phyloP scores from a whole-genome alignment of 2,888 invertebrate species.

The Cyclophora punctaria region DNA sequence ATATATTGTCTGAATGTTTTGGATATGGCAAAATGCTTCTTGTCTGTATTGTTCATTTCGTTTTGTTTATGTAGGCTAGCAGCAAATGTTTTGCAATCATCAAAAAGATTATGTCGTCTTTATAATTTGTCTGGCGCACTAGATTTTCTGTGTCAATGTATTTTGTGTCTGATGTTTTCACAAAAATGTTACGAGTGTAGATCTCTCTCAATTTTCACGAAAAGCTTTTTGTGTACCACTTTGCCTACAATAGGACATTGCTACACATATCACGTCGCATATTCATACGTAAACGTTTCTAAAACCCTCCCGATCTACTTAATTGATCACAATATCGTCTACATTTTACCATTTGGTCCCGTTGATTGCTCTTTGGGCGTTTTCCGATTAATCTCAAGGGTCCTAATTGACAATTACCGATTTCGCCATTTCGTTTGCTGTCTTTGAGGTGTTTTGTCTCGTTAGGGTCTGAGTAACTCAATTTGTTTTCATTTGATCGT shows the following conservation, averaged over 20 bases:
- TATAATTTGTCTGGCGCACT: too few relatives aligned
- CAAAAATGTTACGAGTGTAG: too few relatives aligned
- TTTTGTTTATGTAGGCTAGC: too few relatives aligned
- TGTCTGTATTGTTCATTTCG: not conserved
- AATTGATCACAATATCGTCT: slow-evolving; percentile 42
- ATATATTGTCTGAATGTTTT: not conserved
- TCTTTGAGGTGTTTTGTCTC: slow-evolving; percentile 30
- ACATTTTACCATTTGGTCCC: slow-evolving; percentile 45
- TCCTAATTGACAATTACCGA: slow-evolving; percentile 45
- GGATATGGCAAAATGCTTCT: not conserved
- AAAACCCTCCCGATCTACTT: slow-evolving; percentile 34
- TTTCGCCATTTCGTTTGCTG: slow-evolving; percentile 39
- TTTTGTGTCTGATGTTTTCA: too few relatives aligned
- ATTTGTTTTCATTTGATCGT: not conserved
- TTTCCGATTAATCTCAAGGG: slow-evolving; percentile 52
- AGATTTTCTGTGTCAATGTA: too few relatives aligned
- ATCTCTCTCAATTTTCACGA: too few relatives aligned
- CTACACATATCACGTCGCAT: too few relatives aligned
- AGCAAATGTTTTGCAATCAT: too few relatives aligned
- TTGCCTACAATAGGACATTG: too few relatives aligned
- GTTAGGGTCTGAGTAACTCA: slow-evolving; percentile 4
- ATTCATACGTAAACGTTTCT: too few relatives aligned
- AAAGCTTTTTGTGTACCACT: too few relatives aligned
- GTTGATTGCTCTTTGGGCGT: slow-evolving; percentile 46
- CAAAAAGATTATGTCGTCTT: too few relatives aligned